These are phyloP conservation scores for Cliona cf. orientalis DNA, from an alignment of 37 sponge, comb jelly and placozoan species.

Conservation along the genomic window DNA sequence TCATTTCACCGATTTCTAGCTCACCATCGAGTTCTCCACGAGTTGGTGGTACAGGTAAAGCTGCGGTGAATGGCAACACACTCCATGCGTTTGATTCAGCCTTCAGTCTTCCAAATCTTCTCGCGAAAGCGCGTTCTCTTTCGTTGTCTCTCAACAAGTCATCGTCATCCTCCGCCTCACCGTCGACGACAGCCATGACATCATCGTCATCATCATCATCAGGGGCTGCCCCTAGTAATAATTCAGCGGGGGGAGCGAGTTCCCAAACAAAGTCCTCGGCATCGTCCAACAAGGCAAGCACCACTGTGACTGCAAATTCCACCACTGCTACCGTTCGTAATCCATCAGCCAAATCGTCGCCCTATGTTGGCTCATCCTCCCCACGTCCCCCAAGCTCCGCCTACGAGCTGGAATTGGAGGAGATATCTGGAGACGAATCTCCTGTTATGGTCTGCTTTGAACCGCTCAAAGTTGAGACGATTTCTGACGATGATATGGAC, in stretches of 20 bases:
- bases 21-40: too few species aligned
- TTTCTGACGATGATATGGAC: constrained; percentile 26
- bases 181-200: not conserved
- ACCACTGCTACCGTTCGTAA: not conserved
- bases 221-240: not conserved
- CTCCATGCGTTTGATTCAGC: too few species aligned
- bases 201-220: not conserved
- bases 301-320: not conserved
- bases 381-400: not conserved
- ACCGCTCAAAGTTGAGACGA: constrained; percentile 25
- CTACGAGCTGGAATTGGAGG: constrained; percentile 66
- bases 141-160: too few species aligned
- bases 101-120: too few species aligned
- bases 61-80: too few species aligned
- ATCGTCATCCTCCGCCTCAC: not conserved
- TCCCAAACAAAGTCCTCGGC: too few species aligned
- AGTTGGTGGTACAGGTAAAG: too few species aligned
- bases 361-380: not conserved
- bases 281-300: not conserved
- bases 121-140: too few species aligned
- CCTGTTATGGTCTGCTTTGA: constrained; percentile 67
- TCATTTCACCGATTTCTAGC: too few species aligned
- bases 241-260: too few species aligned
- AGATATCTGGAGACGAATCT: constrained; percentile 84
- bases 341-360: not conserved